phyloP scores from a whole-genome alignment of 2,113 vertebrate species.

The Eulacestoma nigropectus region DNA sequence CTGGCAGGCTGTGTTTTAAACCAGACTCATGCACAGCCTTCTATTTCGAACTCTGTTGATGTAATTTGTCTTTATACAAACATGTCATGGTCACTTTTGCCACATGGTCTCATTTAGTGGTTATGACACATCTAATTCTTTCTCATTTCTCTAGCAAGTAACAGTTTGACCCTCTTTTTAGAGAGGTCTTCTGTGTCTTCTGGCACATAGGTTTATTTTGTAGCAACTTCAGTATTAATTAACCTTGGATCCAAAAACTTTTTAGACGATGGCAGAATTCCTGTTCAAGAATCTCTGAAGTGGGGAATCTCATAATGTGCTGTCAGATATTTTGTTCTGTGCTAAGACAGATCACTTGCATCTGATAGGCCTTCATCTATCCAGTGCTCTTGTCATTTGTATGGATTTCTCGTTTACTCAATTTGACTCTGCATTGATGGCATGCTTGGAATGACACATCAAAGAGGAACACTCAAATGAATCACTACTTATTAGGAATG shows the following conservation, averaged over 20 bases:
- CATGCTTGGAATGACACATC: neutral
- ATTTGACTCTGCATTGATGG: neutral
- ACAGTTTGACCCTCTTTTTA: neutral
- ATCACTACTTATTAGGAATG: neutral
- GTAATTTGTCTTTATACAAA: conserved; percentile 26
- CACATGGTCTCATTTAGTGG: neutral
- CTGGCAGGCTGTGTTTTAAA: neutral
- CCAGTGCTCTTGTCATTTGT: neutral
- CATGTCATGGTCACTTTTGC: conserved; percentile 1
- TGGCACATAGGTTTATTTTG: neutral
- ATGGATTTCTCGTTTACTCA: neutral
- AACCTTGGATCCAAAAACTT: neutral
- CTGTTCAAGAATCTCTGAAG: neutral
- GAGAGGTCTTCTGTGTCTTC: neutral
- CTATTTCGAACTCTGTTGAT: neutral
- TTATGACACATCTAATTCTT: conserved; percentile 27
- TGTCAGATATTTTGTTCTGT: neutral
- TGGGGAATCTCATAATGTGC: neutral
- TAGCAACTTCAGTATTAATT: neutral
- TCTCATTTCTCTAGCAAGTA: neutral
- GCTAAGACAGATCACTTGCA: neutral
- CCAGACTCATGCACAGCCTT: neutral
- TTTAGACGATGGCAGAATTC: neutral
- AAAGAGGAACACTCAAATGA: neutral
- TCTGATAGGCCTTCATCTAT: neutral